These are phyloP conservation scores for Pelusios castaneus DNA, from an alignment of 2,113 vertebrate species.

Conservation along the genomic window DNA sequence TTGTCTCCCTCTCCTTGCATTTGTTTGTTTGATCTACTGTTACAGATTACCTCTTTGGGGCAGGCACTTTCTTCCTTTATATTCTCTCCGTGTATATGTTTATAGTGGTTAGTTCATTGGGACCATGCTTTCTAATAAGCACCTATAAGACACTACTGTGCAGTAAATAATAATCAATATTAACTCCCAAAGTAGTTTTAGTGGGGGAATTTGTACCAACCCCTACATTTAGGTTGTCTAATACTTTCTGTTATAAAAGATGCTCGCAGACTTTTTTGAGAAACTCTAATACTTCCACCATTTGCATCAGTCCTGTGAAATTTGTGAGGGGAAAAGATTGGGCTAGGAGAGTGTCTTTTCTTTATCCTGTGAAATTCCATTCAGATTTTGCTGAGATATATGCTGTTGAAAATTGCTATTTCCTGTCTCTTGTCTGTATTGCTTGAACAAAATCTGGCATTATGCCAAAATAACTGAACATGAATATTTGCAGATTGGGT, in stretches of 20 bases:
- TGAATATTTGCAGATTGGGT: background rate
- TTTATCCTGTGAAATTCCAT: background rate
- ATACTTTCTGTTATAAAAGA: background rate
- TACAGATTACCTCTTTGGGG: background rate
- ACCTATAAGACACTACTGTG: too few relatives aligned
- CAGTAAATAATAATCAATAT: too few relatives aligned
- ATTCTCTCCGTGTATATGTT: background rate
- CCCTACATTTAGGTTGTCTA: too few relatives aligned
- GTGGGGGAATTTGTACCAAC: background rate
- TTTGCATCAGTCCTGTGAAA: background rate
- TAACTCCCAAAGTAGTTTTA: too few relatives aligned
- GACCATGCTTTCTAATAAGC: too few relatives aligned
- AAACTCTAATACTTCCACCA: fast-evolving
- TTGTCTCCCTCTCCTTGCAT: background rate
- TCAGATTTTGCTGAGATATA: background rate
- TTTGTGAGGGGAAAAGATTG: background rate
- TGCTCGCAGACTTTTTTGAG: background rate
- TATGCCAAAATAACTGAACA: background rate
- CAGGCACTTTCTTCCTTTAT: background rate
- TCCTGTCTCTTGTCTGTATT: background rate
- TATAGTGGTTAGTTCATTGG: background rate
- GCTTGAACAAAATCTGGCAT: background rate
- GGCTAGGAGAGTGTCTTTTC: background rate
- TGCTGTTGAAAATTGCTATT: background rate
- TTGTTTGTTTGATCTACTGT: background rate